Conservation (phyloP, 35 echinoderm and acorn worm species). For the Holothuria glaberrima region DNA sequence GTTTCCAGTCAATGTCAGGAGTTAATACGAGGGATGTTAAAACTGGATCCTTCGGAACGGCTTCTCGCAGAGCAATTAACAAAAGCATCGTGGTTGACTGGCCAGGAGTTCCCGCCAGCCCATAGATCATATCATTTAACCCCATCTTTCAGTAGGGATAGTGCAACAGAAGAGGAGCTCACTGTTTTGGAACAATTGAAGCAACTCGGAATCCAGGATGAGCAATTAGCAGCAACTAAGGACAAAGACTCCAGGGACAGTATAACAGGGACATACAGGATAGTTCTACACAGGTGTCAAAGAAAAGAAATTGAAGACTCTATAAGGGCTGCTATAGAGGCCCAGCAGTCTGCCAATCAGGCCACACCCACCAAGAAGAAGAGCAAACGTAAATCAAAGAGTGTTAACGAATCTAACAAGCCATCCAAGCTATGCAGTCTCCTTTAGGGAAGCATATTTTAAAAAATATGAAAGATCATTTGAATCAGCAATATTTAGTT, state of each 20-base stretch:
- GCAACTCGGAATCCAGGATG: conserved; percentile 83
- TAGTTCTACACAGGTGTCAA: conserved; percentile 81
- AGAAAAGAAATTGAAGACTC: conserved; percentile 79
- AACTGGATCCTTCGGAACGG: conserved; percentile 71
- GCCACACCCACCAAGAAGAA: conserved; percentile 67
- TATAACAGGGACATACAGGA: conserved; percentile 96
- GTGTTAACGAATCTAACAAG: conserved; percentile 65
- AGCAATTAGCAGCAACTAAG: conserved; percentile 75
- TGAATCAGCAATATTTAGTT: no score
- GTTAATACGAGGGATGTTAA: conserved; percentile 72
- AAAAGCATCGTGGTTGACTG: conserved; percentile 69
- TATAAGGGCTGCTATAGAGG: conserved; percentile 42
- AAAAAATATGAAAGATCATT: no score
- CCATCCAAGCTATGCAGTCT: conserved; percentile 89
- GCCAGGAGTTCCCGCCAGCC: conserved; percentile 84
- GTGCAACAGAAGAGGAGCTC: conserved; percentile 85
- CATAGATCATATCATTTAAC: conserved; percentile 83
- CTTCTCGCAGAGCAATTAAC: conserved; percentile 67
- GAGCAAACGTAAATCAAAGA: conserved; percentile 65
- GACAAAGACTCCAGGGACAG: conserved; percentile 95
- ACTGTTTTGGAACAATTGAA: conserved; percentile 80
- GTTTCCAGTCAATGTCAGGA: conserved; percentile 75
- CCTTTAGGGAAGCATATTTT: conserved; percentile 45
- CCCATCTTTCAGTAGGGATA: conserved; percentile 80
- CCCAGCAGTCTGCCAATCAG: conserved; percentile 35